phyloP scores from a whole-genome alignment of 2,888 invertebrate genomes.

The Sphaerophoria rueppellii region DNA sequence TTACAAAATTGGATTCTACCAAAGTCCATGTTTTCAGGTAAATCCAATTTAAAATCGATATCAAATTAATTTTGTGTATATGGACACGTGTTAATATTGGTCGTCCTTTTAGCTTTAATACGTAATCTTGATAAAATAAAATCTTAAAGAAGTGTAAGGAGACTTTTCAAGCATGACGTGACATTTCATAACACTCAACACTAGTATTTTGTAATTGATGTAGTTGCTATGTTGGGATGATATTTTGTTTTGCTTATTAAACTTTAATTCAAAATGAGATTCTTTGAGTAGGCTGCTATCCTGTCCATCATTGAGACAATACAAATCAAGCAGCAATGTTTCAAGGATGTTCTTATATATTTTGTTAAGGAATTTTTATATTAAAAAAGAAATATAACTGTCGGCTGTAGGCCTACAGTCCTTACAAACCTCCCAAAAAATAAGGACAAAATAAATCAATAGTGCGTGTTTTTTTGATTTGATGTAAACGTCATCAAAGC shows the following conservation, averaged over 20 bases:
- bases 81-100: no score
- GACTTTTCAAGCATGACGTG: conserved; percentile 11
- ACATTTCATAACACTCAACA: conserved; percentile 2
- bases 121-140: no score
- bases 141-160: no score
- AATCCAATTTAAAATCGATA: conserved; percentile 34
- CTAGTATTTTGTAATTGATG: neutral
- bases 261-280: conserved; percentile 29
- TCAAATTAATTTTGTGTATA: no score
- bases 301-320: neutral
- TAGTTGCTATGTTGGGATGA: conserved; percentile 4
- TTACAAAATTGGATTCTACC: conserved; percentile 76
- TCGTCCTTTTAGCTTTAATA: no score
- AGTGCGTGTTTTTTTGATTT: no score
- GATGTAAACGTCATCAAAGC: no score
- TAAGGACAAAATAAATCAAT: no score
- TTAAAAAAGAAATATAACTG: no score
- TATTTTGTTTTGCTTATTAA: conserved; percentile 22
- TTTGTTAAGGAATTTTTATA: no score
- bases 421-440: no score
- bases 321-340: neutral
- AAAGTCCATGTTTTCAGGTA: conserved; percentile 78
- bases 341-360: neutral
- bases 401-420: no score
- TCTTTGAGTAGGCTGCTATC: neutral